phyloP scores from a whole-genome alignment of 2,888 invertebrate genomes.

The Danaus chrysippus region DNA sequence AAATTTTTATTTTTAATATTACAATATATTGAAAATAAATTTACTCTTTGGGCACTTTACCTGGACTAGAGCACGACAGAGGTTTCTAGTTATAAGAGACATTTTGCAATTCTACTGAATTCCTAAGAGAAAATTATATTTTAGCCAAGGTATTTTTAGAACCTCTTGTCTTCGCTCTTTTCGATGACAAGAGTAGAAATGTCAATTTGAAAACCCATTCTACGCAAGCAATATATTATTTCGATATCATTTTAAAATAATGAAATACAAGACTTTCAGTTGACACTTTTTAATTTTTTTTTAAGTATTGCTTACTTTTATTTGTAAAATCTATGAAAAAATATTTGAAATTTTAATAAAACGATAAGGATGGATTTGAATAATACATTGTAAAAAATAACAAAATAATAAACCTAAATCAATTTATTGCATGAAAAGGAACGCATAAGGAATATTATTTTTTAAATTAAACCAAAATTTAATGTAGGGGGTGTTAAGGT shows the following conservation, averaged over 20 bases:
- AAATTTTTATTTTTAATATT: slow-evolving; percentile 28
- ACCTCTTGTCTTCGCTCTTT: slow-evolving; percentile 36
- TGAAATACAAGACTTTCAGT: neutral
- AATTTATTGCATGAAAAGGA: too few species aligned
- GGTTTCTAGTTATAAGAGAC: slow-evolving; percentile 66
- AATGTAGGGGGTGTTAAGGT: too few species aligned
- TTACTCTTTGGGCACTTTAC: slow-evolving; percentile 41
- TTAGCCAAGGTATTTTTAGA: slow-evolving; percentile 57
- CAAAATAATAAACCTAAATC: too few species aligned
- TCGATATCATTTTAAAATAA: neutral
- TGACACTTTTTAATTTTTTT: too few species aligned
- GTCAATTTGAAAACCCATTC: slow-evolving; percentile 7
- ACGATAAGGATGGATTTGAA: too few species aligned
- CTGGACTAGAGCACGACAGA: slow-evolving; percentile 64
- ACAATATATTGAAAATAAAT: slow-evolving; percentile 10
- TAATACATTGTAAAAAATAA: too few species aligned
- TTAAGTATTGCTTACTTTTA: too few species aligned
- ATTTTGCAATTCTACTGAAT: slow-evolving; percentile 42
- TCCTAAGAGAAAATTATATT: slow-evolving; percentile 48
- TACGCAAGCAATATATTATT: neutral
- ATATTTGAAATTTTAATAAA: too few species aligned
- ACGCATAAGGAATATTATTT: too few species aligned
- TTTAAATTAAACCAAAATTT: too few species aligned
- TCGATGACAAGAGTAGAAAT: slow-evolving; percentile 21
- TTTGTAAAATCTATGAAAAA: too few species aligned